Evolutionary conservation across 2,888 invertebrate species (phyloP).

Genomic region (Hypselothyrea guttata): DNA sequence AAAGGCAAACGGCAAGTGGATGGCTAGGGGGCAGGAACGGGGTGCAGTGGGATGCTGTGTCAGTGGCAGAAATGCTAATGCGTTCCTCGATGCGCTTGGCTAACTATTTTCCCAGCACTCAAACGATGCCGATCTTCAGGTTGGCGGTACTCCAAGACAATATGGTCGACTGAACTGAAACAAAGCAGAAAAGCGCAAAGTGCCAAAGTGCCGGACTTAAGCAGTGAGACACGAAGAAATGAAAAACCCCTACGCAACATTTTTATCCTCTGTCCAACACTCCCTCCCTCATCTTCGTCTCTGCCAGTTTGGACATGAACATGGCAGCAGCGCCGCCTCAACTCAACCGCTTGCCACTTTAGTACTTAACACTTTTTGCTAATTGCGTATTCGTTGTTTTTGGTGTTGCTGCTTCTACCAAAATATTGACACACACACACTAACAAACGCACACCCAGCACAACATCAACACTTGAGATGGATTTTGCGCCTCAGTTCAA

Average conservation of each 20-base stretch:
- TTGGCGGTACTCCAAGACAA: slow-evolving; percentile 42
- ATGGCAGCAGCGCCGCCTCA: slow-evolving; percentile 50
- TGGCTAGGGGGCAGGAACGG: slow-evolving; percentile 31
- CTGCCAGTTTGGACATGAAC: slow-evolving; percentile 26
- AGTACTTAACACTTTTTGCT: slow-evolving; percentile 79
- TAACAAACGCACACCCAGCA: slow-evolving; percentile 13
- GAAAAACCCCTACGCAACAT: slow-evolving; percentile 70
- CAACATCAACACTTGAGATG: slow-evolving; percentile 18
- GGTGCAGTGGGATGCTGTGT: slow-evolving; percentile 28
- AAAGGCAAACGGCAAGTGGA: slow-evolving; percentile 53
- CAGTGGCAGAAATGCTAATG: slow-evolving; percentile 73
- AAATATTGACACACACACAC: slow-evolving; percentile 55
- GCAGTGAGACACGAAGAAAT: slow-evolving; percentile 48
- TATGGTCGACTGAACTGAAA: slow-evolving; percentile 77
- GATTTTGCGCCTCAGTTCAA: slow-evolving; percentile 46
- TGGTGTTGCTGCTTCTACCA: slow-evolving; percentile 60
- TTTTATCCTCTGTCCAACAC: slow-evolving; percentile 6
- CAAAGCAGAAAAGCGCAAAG: slow-evolving; percentile 77
- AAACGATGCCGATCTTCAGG: slow-evolving; percentile 61
- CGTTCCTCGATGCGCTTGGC: slow-evolving; percentile 72
- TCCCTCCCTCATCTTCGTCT: slow-evolving; percentile 4
- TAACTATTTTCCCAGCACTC: slow-evolving; percentile 77
- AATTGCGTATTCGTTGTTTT: slow-evolving; percentile 61
- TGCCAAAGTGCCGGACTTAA: slow-evolving; percentile 60
- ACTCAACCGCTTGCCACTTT: slow-evolving; percentile 67